Percentiles rank a stretch among this genome's conserved stretches.
Evolutionary conservation across 2,888 invertebrate species (phyloP).

Genomic region (Thera britannica): DNA sequence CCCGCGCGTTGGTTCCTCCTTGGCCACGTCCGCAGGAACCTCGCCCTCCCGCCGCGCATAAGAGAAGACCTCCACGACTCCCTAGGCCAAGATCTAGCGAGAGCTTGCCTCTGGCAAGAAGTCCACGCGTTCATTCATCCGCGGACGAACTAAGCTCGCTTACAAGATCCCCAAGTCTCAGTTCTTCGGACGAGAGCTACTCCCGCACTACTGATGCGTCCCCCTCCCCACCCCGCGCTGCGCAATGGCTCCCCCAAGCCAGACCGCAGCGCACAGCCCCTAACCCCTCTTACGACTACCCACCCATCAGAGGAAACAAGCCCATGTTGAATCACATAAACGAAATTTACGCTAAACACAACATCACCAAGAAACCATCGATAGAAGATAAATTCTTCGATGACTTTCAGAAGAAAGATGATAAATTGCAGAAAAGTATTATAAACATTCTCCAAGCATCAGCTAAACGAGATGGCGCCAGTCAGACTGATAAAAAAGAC

Average conservation of each 20-base stretch:
- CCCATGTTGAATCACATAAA: conserved; percentile 67
- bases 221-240: conserved; percentile 85
- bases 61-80: conserved; percentile 76
- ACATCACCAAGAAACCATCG: conserved; percentile 69
- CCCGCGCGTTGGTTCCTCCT: conserved; percentile 84
- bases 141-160: conserved; percentile 93
- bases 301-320: conserved; percentile 82
- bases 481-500: conserved; percentile 88
- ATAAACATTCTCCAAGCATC: conserved; percentile 83
- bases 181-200: conserved; percentile 94
- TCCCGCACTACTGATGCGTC: conserved; percentile 91
- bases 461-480: conserved; percentile 86
- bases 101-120: conserved; percentile 84
- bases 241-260: conserved; percentile 80
- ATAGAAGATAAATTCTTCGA: conserved; percentile 75
- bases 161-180: conserved; percentile 92
- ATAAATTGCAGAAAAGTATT: conserved; percentile 78
- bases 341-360: conserved; percentile 76
- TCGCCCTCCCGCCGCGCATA: conserved; percentile 69
- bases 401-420: conserved; percentile 77
- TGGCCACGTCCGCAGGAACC: conserved; percentile 86
- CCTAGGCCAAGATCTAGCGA: conserved; percentile 88
- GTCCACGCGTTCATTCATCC: conserved; percentile 89
- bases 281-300: conserved; percentile 83
- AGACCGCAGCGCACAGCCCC: conserved; percentile 79